These are phyloP conservation scores for Neopelma chrysocephalum DNA, from an alignment of 2,797 vertebrate species.

Conservation along the genomic window DNA sequence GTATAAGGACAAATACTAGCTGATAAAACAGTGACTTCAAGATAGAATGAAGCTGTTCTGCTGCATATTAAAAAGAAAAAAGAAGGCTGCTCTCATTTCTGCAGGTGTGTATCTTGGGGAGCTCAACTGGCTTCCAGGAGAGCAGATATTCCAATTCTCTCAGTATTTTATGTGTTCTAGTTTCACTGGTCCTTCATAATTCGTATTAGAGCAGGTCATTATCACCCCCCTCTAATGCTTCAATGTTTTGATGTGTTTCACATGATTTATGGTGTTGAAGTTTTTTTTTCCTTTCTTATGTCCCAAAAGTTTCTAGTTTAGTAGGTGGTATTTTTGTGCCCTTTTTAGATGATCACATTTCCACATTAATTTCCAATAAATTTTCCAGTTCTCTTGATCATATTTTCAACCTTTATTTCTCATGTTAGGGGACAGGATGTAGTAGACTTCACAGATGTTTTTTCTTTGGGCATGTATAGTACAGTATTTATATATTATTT, in stretches of 20 bases:
- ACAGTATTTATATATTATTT: not conserved
- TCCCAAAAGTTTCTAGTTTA: not conserved
- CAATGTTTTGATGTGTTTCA: not conserved
- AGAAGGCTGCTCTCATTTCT: not conserved
- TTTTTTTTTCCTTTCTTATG: not conserved
- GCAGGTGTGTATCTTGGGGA: not conserved
- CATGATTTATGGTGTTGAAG: not conserved
- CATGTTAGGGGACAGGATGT: not conserved
- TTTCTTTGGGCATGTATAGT: not conserved
- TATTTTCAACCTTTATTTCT: not conserved
- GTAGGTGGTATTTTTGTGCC: not conserved
- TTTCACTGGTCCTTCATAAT: slow-evolving; percentile 24
- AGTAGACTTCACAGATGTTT: not conserved
- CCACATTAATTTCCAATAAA: not conserved
- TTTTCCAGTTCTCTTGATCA: not conserved
- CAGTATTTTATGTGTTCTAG: not conserved
- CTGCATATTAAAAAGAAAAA: not conserved
- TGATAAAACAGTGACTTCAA: not conserved
- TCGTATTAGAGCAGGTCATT: not conserved
- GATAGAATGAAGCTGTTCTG: not conserved
- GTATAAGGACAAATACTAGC: not conserved
- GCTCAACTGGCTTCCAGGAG: not conserved
- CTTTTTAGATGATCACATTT: not conserved
- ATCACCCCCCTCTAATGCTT: not conserved
- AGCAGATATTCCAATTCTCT: not conserved